Conservation (phyloP, 2,888 invertebrate genomes). For the Drosophila kambysellisi region DNA sequence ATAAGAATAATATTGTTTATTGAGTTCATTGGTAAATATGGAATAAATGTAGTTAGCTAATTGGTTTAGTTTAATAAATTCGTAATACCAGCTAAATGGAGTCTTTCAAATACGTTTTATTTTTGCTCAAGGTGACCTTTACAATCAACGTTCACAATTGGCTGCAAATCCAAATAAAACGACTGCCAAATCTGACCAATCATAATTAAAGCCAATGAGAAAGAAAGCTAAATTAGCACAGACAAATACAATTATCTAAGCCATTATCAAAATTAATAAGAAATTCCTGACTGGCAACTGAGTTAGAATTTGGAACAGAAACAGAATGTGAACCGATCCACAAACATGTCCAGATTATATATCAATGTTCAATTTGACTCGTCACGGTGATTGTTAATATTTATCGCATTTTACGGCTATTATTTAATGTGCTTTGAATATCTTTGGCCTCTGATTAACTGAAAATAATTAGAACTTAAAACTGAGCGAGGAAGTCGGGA, state of each 20-base stretch:
- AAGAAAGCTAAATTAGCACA: slow-evolving; percentile 35
- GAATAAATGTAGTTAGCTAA: neutral
- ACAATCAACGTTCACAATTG: slow-evolving; percentile 18
- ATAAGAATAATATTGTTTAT: neutral
- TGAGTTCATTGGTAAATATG: neutral
- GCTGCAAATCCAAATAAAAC: slow-evolving; percentile 9
- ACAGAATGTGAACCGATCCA: slow-evolving; percentile 4
- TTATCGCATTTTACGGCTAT: slow-evolving; percentile 15
- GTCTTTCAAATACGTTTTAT: neutral
- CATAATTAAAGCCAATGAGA: slow-evolving; percentile 19
- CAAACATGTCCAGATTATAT: neutral
- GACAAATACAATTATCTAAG: neutral
- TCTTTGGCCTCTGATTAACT: slow-evolving; percentile 30
- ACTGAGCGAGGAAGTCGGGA: neutral
- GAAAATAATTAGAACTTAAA: slow-evolving; percentile 9
- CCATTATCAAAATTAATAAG: slow-evolving; percentile 19
- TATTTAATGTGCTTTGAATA: slow-evolving; percentile 3
- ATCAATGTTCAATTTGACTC: slow-evolving; percentile 22
- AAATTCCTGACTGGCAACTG: slow-evolving; percentile 13
- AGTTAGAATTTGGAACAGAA: slow-evolving; percentile 1
- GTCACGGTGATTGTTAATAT: slow-evolving; percentile 44
- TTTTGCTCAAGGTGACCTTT: slow-evolving; percentile 23
- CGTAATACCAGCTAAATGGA: neutral
- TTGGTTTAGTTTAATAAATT: neutral
- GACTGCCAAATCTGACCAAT: slow-evolving; percentile 3